These are phyloP conservation scores for Petromus typicus DNA, from an alignment of 2,113 vertebrate genomes.

Conservation along the genomic window DNA sequence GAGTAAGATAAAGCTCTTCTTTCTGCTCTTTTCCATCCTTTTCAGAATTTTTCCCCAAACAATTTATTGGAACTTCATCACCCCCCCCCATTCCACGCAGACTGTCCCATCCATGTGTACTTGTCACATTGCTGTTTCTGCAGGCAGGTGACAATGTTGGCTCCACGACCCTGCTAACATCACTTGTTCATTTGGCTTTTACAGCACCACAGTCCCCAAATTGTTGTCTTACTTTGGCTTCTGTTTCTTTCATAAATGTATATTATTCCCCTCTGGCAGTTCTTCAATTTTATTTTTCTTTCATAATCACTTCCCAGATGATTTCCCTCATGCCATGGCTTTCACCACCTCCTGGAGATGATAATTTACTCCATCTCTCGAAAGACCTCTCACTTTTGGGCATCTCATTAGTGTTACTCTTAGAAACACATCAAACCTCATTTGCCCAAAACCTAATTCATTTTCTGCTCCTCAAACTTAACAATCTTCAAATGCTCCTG, in stretches of 20 bases:
- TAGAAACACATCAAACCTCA: background rate
- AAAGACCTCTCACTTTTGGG: background rate
- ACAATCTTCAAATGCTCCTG: background rate
- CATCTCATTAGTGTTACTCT: background rate
- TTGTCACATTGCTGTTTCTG: background rate
- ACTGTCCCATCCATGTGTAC: background rate
- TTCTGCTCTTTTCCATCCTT: background rate
- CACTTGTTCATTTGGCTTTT: background rate
- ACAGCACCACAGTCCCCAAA: background rate
- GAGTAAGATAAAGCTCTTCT: background rate
- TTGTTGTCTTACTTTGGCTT: background rate
- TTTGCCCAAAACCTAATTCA: slow-evolving; percentile 1
- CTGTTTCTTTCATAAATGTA: background rate
- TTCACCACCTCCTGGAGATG: background rate
- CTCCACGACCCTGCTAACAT: background rate
- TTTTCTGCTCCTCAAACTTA: background rate
- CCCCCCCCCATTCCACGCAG: background rate
- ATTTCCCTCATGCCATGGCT: background rate
- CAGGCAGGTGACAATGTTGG: background rate
- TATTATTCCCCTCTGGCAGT: background rate
- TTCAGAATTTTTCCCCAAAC: background rate
- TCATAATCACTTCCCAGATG: background rate
- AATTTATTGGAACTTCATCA: background rate
- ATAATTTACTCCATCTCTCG: background rate
- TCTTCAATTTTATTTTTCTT: background rate